These are phyloP conservation scores for Chirona hameri DNA, from an alignment of 2,888 invertebrate species.

Conservation along the genomic window DNA sequence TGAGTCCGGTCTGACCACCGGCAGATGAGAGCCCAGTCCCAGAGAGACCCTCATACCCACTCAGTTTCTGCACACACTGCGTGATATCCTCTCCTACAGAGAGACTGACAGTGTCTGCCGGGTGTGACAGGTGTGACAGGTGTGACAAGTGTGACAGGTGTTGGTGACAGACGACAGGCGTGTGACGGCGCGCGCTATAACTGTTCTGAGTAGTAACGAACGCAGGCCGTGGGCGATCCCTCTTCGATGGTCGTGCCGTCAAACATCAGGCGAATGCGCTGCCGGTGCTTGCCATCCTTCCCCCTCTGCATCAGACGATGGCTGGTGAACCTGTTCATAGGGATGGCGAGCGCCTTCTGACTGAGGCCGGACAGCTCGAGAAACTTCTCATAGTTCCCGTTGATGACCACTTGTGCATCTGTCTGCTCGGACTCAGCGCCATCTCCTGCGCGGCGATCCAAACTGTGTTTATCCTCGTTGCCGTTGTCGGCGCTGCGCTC, in stretches of 20 bases:
- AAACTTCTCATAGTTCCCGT: conserved; percentile 63
- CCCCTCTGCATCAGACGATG: not conserved
- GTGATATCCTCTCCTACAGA: too few species aligned
- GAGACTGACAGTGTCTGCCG: too few species aligned
- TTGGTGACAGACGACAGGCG: too few species aligned
- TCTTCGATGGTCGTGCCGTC: not conserved
- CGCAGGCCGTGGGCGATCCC: not conserved
- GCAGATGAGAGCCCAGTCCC: too few species aligned
- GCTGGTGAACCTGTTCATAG: not conserved
- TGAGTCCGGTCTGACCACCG: too few species aligned
- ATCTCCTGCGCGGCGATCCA: not conserved
- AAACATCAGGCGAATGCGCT: not conserved
- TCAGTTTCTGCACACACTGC: too few species aligned
- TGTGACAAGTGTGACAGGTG: too few species aligned
- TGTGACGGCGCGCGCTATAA: too few species aligned
- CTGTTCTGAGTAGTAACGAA: not conserved
- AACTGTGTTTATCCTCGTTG: not conserved
- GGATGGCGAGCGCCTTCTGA: conserved; percentile 62
- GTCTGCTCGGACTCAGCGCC: conserved; percentile 11
- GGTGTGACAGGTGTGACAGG: too few species aligned
- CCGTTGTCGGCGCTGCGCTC: conserved; percentile 32
- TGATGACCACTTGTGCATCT: not conserved
- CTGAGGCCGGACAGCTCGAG: conserved; percentile 73
- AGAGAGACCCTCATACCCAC: too few species aligned
- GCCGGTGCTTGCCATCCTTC: not conserved